A percentile compares a stretch with the other conserved stretches of the same genome.
These are phyloP conservation scores for Mormyrus iriodes DNA, from an alignment of 2,113 vertebrate species.

Conservation along the genomic window DNA sequence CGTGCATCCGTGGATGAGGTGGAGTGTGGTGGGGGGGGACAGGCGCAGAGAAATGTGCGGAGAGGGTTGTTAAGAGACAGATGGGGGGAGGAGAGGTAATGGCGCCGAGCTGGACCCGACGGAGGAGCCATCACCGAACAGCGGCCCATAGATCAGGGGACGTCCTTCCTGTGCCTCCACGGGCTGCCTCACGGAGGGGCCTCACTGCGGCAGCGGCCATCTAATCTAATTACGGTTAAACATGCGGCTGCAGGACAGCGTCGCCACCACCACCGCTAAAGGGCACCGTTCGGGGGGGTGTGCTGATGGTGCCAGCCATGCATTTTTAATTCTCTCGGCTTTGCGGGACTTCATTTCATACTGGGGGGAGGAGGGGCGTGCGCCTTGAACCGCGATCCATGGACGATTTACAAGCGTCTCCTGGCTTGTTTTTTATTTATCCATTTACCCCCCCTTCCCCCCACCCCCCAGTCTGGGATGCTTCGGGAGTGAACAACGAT, in stretches of 20 bases:
- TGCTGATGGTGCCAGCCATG: background rate
- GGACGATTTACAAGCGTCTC: background rate
- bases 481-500: slow-evolving; percentile 32
- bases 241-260: background rate
- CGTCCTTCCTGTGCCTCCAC: slow-evolving; percentile 60
- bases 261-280: no score
- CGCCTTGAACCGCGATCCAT: background rate
- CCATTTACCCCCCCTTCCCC: background rate
- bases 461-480: slow-evolving; percentile 22
- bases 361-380: background rate
- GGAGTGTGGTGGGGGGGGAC: slow-evolving; percentile 47
- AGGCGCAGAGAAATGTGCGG: slow-evolving; percentile 48
- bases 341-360: background rate
- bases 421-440: slow-evolving; percentile 9
- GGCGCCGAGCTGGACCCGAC: slow-evolving; percentile 58
- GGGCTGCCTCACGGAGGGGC: slow-evolving; percentile 60
- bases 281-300: background rate
- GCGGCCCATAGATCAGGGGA: slow-evolving; percentile 62
- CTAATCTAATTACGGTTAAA: background rate
- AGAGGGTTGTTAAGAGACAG: slow-evolving; percentile 73
- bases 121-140: slow-evolving; percentile 57
- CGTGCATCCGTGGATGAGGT: background rate
- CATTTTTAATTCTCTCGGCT: slow-evolving; percentile 9
- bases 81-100: slow-evolving; percentile 67
- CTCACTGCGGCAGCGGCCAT: slow-evolving; percentile 24